phyloP scores from a whole-genome alignment of 2,888 invertebrate genomes.

The Conchocele bisecta region DNA sequence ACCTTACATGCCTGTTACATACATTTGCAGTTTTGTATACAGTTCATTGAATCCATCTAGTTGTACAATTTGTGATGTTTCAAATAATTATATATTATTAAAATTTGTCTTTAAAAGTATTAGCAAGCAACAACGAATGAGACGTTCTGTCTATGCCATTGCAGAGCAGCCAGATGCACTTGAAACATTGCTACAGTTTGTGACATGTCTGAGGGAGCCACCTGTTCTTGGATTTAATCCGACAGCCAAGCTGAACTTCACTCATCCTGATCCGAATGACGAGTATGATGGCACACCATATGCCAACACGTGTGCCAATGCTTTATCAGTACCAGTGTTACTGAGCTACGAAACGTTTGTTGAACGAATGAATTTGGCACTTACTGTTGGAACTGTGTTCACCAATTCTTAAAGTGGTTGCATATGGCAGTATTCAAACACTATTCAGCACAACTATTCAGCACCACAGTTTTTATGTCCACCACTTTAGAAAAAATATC shows the following conservation, averaged over 20 bases:
- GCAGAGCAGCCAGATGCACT: conserved; percentile 1
- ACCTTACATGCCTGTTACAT: too few relatives aligned
- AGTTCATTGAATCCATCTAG: too few relatives aligned
- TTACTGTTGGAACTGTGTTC: not conserved
- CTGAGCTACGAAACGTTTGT: not conserved
- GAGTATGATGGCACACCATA: conserved; percentile 1
- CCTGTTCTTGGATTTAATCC: conserved; percentile 1
- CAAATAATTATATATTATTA: too few relatives aligned
- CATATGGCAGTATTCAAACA: too few relatives aligned
- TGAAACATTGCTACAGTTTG: not conserved
- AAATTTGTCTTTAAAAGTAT: too few relatives aligned
- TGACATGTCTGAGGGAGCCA: not conserved
- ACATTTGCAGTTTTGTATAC: too few relatives aligned
- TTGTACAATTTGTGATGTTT: too few relatives aligned
- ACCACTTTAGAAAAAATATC: too few relatives aligned
- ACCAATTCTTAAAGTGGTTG: not conserved
- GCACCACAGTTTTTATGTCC: too few relatives aligned
- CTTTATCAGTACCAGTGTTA: not conserved
- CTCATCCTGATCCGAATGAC: not conserved
- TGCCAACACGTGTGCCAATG: conserved; percentile 2
- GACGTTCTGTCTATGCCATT: not conserved
- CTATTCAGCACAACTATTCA: too few relatives aligned
- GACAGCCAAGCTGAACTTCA: not conserved
- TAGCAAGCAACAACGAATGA: too few relatives aligned
- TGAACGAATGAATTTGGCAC: conserved; percentile 3